phyloP scores from a whole-genome alignment of 2,113 vertebrate genomes.

The Piaya cayana region DNA sequence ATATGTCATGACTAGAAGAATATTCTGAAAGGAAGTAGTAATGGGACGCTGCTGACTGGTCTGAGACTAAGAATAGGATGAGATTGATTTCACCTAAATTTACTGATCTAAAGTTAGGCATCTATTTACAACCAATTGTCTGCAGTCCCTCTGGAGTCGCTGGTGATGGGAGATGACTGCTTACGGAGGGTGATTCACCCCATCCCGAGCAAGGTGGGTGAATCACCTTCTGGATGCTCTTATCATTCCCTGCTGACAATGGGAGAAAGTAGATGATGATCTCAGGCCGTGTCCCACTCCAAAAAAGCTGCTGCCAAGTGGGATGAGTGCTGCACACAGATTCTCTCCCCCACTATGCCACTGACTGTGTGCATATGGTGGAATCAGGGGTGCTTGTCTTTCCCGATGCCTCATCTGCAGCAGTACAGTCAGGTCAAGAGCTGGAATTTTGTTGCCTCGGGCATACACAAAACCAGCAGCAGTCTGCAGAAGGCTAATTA shows the following conservation, averaged over 20 bases:
- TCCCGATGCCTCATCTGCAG: neutral
- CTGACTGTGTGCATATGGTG: accelerated
- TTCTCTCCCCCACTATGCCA: neutral
- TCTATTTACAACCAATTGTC: neutral
- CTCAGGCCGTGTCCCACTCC: neutral
- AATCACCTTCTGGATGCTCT: slow-evolving; percentile 2
- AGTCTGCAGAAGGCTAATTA: neutral
- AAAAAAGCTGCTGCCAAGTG: neutral
- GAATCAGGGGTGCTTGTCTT: neutral
- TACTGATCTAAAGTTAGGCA: neutral
- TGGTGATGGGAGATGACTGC: neutral
- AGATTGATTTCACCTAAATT: neutral
- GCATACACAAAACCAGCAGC: neutral
- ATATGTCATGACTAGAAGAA: neutral
- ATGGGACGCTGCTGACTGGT: accelerated
- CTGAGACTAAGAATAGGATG: neutral
- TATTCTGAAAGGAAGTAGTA: neutral
- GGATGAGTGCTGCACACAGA: neutral
- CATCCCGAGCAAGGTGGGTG: neutral
- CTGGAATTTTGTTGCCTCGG: neutral
- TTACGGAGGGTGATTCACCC: slow-evolving; percentile 21
- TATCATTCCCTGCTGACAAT: neutral
- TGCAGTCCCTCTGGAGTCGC: neutral
- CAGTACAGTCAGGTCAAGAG: neutral
- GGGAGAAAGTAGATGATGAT: neutral